These are phyloP conservation scores for Nineta flava DNA, from an alignment of 2,888 invertebrate genomes.

Conservation along the genomic window DNA sequence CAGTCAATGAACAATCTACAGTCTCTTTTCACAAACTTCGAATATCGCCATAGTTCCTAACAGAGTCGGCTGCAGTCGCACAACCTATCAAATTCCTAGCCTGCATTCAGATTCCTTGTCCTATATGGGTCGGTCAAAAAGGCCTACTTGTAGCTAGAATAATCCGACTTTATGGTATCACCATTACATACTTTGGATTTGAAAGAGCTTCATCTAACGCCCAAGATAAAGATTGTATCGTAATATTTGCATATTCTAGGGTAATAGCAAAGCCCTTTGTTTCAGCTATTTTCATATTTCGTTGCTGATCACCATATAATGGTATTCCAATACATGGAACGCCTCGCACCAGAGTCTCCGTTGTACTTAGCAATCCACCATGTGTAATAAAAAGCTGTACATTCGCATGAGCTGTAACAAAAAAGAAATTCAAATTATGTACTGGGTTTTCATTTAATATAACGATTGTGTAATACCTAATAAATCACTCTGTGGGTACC, in stretches of 20 bases:
- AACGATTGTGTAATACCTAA: constrained; percentile 9
- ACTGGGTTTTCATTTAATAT: no score
- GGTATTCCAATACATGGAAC: background rate
- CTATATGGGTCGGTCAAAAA: no score
- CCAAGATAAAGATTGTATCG: background rate
- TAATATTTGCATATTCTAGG: background rate
- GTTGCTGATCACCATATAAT: background rate
- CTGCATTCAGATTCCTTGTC: no score
- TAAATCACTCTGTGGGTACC: constrained; percentile 28
- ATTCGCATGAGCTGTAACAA: constrained; percentile 5
- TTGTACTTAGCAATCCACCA: background rate
- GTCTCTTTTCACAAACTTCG: no score
- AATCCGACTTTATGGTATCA: no score
- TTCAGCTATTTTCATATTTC: background rate
- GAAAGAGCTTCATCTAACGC: constrained; percentile 20
- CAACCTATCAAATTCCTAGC: no score
- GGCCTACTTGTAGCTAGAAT: no score
- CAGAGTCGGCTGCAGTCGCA: no score
- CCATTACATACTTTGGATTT: constrained; percentile 18
- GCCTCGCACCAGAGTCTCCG: background rate
- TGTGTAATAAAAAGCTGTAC: background rate
- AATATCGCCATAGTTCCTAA: no score
- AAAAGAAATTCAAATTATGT: constrained; percentile 8
- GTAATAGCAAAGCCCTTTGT: background rate
- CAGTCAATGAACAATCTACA: no score